Evolutionary conservation across 2,797 vertebrate species (phyloP).

Genomic region (Sandelia bainsii): DNA sequence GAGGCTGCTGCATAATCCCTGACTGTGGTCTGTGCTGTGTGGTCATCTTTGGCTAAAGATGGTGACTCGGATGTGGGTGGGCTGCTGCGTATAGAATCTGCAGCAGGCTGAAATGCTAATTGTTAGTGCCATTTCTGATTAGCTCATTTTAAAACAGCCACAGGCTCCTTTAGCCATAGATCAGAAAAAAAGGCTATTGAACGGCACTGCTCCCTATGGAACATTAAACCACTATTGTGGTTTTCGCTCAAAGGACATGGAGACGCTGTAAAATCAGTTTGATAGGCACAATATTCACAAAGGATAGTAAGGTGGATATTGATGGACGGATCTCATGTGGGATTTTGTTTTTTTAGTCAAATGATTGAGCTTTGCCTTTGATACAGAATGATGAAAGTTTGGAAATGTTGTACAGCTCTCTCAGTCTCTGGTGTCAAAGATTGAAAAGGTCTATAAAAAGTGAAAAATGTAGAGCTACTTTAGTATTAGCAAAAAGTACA

Average conservation of each 20-base stretch:
- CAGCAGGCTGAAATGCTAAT: constrained; percentile 5
- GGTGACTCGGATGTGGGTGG: background rate
- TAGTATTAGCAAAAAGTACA: too few species aligned
- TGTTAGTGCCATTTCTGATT: background rate
- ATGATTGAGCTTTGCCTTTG: background rate
- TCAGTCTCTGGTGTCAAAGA: too few species aligned
- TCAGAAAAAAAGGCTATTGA: background rate
- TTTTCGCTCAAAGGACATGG: background rate
- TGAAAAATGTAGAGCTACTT: too few species aligned
- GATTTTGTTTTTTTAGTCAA: background rate
- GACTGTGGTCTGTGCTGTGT: constrained; percentile 36
- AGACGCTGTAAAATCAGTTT: background rate
- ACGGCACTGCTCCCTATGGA: background rate
- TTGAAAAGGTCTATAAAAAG: too few species aligned
- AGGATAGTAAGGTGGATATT: background rate
- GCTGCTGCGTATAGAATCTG: constrained; percentile 1
- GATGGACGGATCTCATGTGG: background rate
- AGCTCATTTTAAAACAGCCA: background rate
- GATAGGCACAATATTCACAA: background rate
- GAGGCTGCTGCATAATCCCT: constrained; percentile 57
- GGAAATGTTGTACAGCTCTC: too few species aligned
- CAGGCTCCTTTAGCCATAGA: background rate
- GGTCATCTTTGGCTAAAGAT: constrained; percentile 19
- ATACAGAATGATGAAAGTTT: too few species aligned
- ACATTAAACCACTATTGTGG: background rate